Conservation (phyloP, 2,888 invertebrate species). For the Drosophila villosipedis region DNA sequence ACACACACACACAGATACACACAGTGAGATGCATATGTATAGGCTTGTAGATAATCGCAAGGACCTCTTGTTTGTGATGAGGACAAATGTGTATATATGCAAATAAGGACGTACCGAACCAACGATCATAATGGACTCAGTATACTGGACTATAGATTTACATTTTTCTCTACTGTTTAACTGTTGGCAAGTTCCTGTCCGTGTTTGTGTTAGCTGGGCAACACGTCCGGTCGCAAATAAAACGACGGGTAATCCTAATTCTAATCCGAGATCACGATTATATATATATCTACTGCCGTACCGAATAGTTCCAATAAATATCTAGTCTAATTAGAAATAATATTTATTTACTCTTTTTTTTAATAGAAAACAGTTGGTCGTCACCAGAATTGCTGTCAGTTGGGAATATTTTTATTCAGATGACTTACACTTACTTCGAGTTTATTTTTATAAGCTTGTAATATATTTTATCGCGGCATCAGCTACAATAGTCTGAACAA, state of each 20-base stretch:
- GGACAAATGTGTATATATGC: constrained; percentile 4
- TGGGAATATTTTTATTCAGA: background rate
- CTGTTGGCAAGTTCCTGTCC: constrained; percentile 8
- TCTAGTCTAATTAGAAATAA: background rate
- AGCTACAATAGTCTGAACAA: background rate
- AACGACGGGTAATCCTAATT: constrained; percentile 24
- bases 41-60: constrained; percentile 39
- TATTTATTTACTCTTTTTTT: too few relatives aligned
- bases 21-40: background rate
- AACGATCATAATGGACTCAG: background rate
- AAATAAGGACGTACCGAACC: background rate
- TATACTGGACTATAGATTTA: constrained; percentile 57
- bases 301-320: constrained; percentile 4
- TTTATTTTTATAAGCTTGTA: background rate
- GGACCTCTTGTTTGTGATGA: constrained; percentile 38
- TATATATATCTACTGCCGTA: background rate
- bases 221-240: constrained; percentile 58
- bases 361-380: background rate
- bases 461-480: background rate
- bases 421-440: background rate
- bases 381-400: background rate
- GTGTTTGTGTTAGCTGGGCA: constrained; percentile 16
- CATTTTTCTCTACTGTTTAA: constrained; percentile 31
- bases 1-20: background rate
- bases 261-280: constrained; percentile 7